Base-by-base conservation (phyloP, 2,888 invertebrate species). In the Bembecia ichneumoniformis region DNA sequence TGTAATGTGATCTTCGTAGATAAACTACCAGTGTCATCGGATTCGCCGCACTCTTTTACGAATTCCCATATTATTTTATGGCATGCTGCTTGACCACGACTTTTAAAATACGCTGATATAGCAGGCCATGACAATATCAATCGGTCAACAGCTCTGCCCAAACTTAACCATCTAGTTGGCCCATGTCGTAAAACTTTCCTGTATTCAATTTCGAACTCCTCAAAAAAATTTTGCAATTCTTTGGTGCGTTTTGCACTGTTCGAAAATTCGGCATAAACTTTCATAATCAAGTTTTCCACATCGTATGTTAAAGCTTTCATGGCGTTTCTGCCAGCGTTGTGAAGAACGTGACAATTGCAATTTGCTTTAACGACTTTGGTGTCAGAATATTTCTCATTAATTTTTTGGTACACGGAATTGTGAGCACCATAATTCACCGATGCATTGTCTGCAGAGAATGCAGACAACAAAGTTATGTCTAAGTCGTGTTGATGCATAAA, bases 241-340 rank as follows among this genome's bases (percentile, higher is more conserved):
- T 50, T 48, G 3, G 47, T 45, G 36, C 50, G 55, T 51, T 58
- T 57, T 7, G 58, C 49, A 45, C 52, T 53, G 44, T 55, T 59
- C 16, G 57, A 58, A 54, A 52, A 52, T 52, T 61, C 58, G 28
- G 54, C 56, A 55, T 50, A 58, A 43, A 62, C 52, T 55, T 62
- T 63, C 11, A 57, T 49, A 40, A 59, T 47, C 28, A 63, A 51
- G 51, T 54, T 62, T 59, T 63, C 60, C 14, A 63, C 57, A 51
- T 62, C 47, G 34, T 49, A 52, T 46, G 47, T 49, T 51, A 51
- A 51, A 28, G 49, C 51, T 51, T 51, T 51, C 35, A 54, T 54
- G 13, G 58, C 58, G 55, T 43, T 43, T 50, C 47, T 52, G 49
- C 44, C 45, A 13, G 45, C 49, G 14, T 49, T 48, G 16, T 50